Evolutionary conservation across 2,888 invertebrate species (phyloP), one percentile per base, ranked within the genome.

Genomic region (Boloria euphrosyne): DNA sequence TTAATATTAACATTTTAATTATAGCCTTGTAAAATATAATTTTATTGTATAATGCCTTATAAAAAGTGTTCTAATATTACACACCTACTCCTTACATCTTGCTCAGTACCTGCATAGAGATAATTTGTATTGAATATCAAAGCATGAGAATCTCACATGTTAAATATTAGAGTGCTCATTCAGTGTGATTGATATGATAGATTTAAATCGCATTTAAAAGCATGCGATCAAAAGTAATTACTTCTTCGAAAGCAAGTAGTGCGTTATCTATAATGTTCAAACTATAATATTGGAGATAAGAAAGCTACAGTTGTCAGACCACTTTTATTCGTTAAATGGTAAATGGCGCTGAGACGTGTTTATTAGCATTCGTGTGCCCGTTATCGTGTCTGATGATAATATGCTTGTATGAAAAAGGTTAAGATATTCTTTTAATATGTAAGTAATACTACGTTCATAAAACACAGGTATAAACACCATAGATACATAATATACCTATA

Each of bases 361-460:
- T 80, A 81, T 81, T 77, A 78, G 66, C 76, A 74, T 73, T 18
- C 52, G 31, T 58, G 72, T 71, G 73, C 67, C 65, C 67, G 69
- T 43, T 74, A 67, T 74, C 74, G 78, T 83, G 80, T 81, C 81
- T 80, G 86, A 85, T 85, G 76, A 79, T n/a, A n/a, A n/a, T 78
- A 80, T 78, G 73, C 71, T 73, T 84, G 83, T 84, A 84, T 73
- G 59, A 46, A n/a, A 52, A 79, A 76, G 78, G 76, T 81, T 78
- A 78, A 78, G 67, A 76, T 57, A 66, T 70, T 10, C 44, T 46
- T 57, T 46, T 46, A 57, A 57, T 16, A 13, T 52, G 10, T 7
- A 44, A 55, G n/a, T 44, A 7, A 38, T 38, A 38, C 5, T 38
- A 38, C 31, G n/a, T 10, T 7, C 7, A 10, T 38, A 3, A 38